These are phyloP conservation scores for Dromococcyx pavoninus DNA, from an alignment of 2,797 vertebrate species.

Conservation along the genomic window DNA sequence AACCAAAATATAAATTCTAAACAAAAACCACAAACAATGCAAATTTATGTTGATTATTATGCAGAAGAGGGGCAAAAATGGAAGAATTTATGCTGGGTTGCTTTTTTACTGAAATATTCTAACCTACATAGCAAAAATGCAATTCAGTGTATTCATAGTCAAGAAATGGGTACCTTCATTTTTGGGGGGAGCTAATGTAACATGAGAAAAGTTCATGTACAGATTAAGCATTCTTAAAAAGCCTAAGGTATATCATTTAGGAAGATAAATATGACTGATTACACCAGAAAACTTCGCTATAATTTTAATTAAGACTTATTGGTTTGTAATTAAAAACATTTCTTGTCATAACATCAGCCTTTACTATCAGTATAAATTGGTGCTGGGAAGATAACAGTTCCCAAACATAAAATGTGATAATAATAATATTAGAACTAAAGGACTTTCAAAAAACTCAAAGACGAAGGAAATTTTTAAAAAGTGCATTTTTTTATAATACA, in stretches of 20 bases:
- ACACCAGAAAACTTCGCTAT: background rate
- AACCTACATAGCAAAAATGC: background rate
- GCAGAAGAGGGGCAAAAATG: background rate
- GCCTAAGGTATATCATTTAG: background rate
- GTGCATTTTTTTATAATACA: too few species aligned
- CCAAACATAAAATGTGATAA: background rate
- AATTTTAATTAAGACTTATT: background rate
- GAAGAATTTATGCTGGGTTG: background rate
- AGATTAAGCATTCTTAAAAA: background rate
- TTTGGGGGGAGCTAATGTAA: background rate
- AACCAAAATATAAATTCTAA: background rate
- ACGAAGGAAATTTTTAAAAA: background rate
- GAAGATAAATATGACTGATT: background rate
- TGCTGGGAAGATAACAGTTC: background rate
- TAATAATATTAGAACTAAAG: background rate
- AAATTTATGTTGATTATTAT: background rate
- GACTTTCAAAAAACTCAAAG: background rate
- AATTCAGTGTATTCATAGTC: background rate
- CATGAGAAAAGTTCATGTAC: background rate
- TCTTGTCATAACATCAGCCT: background rate
- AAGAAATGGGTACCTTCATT: background rate
- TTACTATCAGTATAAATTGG: background rate
- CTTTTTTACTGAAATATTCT: background rate
- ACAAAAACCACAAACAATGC: background rate
- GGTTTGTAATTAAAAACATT: background rate